Percentiles rank a stretch among this genome's conserved stretches.
phyloP scores from a whole-genome alignment of 2,888 invertebrate species.

The Clitarchus hookeri region DNA sequence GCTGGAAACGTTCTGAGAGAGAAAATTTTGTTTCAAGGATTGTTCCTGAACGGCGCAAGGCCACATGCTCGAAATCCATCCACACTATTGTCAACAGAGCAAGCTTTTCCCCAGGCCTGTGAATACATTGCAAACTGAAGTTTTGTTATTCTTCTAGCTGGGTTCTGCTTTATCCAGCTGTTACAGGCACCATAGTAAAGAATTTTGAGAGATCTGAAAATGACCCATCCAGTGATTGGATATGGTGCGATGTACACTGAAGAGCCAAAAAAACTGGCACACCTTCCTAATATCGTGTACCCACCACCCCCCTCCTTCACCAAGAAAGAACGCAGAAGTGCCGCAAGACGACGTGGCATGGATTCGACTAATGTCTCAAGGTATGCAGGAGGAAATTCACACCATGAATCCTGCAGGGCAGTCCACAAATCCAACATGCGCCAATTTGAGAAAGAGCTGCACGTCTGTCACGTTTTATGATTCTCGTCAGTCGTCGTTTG shows the following conservation, averaged over 20 bases:
- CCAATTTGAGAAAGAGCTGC: too few relatives aligned
- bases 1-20: not conserved
- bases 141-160: slow-evolving; percentile 40
- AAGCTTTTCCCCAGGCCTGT: not conserved
- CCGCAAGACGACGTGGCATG: too few relatives aligned
- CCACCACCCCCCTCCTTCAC: too few relatives aligned
- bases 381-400: too few relatives aligned
- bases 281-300: too few relatives aligned
- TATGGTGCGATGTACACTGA: slow-evolving; percentile 43
- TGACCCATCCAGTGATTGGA: slow-evolving; percentile 48
- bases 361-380: too few relatives aligned
- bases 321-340: too few relatives aligned
- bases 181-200: slow-evolving; percentile 42
- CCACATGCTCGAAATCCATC: slow-evolving; percentile 17
- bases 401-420: too few relatives aligned
- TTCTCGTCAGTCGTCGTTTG: too few relatives aligned
- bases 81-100: not conserved
- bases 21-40: not conserved
- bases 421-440: too few relatives aligned
- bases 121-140: not conserved
- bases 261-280: too few relatives aligned
- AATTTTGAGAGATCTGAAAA: slow-evolving; percentile 47
- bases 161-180: slow-evolving; percentile 37
- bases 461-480: too few relatives aligned
- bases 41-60: not conserved